A percentile compares a stretch with the other conserved stretches of the same genome.
Evolutionary conservation across 2,113 vertebrate species (phyloP).

Genomic region (Sarotherodon lohbergeri): DNA sequence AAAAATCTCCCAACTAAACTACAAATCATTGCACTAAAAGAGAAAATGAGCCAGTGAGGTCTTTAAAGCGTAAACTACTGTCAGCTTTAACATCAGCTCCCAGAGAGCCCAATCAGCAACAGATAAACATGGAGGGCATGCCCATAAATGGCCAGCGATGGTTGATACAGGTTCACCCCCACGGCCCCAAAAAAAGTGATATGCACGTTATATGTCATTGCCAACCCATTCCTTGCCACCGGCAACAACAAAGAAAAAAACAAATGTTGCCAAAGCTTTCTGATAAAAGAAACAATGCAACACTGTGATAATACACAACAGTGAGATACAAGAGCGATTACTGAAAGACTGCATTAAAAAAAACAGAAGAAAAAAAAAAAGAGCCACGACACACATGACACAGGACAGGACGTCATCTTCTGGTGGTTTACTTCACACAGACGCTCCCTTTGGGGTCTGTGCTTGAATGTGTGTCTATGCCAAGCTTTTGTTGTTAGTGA

Average conservation of each 20-base stretch:
- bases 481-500: background rate
- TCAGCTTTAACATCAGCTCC: background rate
- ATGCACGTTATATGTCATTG: background rate
- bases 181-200: background rate
- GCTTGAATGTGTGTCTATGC: background rate
- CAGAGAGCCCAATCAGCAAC: background rate
- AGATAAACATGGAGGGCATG: background rate
- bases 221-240: conserved; percentile 46
- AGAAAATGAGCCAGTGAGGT: conserved; percentile 3
- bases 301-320: conserved; percentile 25
- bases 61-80: background rate
- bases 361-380: background rate
- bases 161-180: background rate
- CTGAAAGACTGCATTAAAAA: conserved; percentile 25
- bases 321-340: background rate
- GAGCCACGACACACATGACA: conserved; percentile 2
- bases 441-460: background rate
- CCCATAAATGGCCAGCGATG: background rate
- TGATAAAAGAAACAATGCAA: conserved; percentile 3
- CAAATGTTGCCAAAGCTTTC: background rate
- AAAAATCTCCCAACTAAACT: background rate
- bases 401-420: background rate
- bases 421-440: conserved; percentile 14
- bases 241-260: conserved; percentile 9
- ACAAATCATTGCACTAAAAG: conserved; percentile 45